Base-by-base conservation (phyloP, 2,888 invertebrate genomes). In the Eupithecia insigniata region DNA sequence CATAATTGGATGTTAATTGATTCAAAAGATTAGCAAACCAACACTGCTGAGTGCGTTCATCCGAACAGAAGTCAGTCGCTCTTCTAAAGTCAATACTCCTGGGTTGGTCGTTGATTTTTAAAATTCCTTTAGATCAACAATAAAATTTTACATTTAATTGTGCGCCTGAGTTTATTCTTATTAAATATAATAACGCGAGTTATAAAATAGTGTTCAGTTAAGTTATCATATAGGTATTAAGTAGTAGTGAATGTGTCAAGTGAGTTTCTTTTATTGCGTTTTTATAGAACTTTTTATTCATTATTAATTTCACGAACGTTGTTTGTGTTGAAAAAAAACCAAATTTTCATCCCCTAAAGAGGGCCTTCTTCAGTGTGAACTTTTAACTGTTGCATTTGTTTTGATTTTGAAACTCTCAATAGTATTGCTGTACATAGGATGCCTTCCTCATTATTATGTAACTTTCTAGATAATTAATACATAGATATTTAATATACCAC, bases 1-100 rank as follows among this genome's bases (percentile, higher is more conserved):
- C 26, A 39, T 64, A 60, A 67, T 51, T 68, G 69, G 46, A 67
- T 51, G 70, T 18, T 69, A 71, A 72, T 39, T 60, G 62, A 66
- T 66, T 66, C 66, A 66, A 39, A 22, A 43, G 43, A 43, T 66
- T 66, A 46, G 28, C 61, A 62, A 62, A 55, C 55, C 22, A 55
- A 28, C 60, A 62, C 6, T 22, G 32, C 3, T 39, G 26, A 26
- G 32, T 36, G 26, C 36, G 64, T 64, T 62, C 34, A 64, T 36
- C 64, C 36, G 46, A 26, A 16, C n/a, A 22, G 22, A 22, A 30
- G 30, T 34, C 39, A 64, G 64, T 64, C 64, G 26, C 34, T 64
- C 64, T 2, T 34, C 36, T n/a, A 22, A 34, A 36, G 64, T 64
- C 64, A 64, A 36, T 64, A 64, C 64, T 14, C 64, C n/a, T 36